Base-by-base conservation (phyloP, 2,797 vertebrate species). In the Pelodytes ibericus region DNA sequence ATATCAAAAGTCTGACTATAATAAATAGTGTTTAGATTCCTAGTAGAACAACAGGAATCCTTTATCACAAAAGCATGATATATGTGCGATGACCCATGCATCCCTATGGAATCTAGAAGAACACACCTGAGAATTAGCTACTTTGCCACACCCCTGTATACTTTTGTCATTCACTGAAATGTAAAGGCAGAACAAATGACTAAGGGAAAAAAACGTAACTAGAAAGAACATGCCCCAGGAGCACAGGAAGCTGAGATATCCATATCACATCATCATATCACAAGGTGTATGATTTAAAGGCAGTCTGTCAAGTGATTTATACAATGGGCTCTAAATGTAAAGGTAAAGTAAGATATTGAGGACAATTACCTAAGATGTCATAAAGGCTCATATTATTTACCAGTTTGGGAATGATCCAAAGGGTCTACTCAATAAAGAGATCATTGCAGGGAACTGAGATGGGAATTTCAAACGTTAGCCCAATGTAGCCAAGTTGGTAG, bases 191-290 rank as follows among this genome's bases (percentile, higher is more conserved):
- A 3, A 44, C 41, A 24, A 20, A 27, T 61, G 58, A 61, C 58
- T 61, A 39, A 63, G 29, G n/a, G n/a, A 1, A 44, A 44, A 13
- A 44, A 44, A 41, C 18, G 18, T 44, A 65, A 22, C 62, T 27
- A 41, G 24, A 44, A 44, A 22, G 24, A 47, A 47, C 36, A 44
- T 58, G 56, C 22, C 11, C 15, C 24, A 27, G 24, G 8, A 61
- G 6, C 59, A 20, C 29, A 61, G 59, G 59, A 61, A 65, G 24
- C 27, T 2, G 24, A 24, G 62, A 27, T 26, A 24, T 33, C 62
- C n/a, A n/a, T 27, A 16, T 8, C 31, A 33, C 24, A 65, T 65
- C 8, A 64, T 65, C 25, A 27, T 41, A 65, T 65, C 22, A 27
- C 2, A 63, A 39, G 31, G 3, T 39, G 61, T 33, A 63, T 63